Evolutionary conservation across 1,140 invertebrate species (phyloP).

Genomic region (Octopus sinensis): DNA sequence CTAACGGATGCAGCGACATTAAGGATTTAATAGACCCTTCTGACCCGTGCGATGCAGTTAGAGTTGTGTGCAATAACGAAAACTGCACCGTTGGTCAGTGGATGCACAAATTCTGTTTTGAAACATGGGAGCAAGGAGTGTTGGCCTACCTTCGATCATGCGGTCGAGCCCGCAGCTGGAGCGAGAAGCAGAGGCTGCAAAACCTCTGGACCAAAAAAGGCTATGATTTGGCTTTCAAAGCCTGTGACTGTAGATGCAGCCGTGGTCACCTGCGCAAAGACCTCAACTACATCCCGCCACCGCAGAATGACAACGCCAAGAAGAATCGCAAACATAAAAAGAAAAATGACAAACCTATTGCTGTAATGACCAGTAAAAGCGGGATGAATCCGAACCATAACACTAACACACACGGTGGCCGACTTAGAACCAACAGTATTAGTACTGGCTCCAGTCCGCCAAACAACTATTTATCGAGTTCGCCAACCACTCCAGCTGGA

Average conservation of each 20-base stretch:
- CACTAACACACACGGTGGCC: conserved; percentile 42
- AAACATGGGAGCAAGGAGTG: conserved; percentile 84
- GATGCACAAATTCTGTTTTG: conserved; percentile 95
- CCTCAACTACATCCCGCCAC: conserved; percentile 77
- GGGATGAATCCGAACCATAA: conserved; percentile 30
- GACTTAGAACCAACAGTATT: conserved; percentile 66
- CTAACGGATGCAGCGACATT: conserved; percentile 47
- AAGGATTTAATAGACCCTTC: conserved; percentile 67
- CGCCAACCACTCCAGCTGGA: conserved; percentile 28
- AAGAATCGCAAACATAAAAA: conserved; percentile 59
- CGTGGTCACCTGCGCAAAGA: conserved; percentile 91
- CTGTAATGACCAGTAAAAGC: conserved; percentile 28
- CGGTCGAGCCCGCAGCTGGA: conserved; percentile 87
- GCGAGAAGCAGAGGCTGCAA: conserved; percentile 86
- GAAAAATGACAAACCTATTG: conserved; percentile 64
- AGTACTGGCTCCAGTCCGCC: conserved; percentile 60
- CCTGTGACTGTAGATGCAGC: conserved; percentile 74
- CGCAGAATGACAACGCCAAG: conserved; percentile 41
- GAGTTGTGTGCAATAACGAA: conserved; percentile 93
- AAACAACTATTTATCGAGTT: conserved; percentile 43
- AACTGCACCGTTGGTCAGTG: conserved; percentile 79
- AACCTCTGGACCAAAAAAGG: conserved; percentile 97
- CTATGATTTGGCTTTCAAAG: conserved; percentile 88
- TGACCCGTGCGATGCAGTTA: conserved; percentile 72
- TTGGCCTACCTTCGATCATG: conserved; percentile 83